Base-by-base conservation (phyloP, 2,888 invertebrate species). In the Diarsia brunnea region DNA sequence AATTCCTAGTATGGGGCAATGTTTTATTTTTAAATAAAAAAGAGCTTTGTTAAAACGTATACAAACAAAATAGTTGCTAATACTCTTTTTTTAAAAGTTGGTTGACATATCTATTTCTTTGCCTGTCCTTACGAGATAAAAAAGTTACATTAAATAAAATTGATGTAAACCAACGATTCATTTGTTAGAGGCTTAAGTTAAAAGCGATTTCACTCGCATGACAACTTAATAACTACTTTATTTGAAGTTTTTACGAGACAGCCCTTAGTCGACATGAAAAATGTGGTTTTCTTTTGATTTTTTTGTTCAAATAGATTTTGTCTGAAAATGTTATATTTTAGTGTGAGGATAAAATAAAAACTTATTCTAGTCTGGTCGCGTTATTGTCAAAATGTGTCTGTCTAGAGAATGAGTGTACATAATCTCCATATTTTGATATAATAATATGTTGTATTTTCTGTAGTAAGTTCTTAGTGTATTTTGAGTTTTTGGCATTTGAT, bases 271-370 rank as follows among this genome's bases (percentile, higher is more conserved):
- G n/a, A 58, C 68, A 61, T 68, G 75, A 82, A 71, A 74, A 71
- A 79, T 79, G 70, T 58, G 73, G 60, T 75, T 75, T 73, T 72
- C 58, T 73, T 76, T 70, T 49, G 64, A 82, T 82, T 82, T 66
- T 66, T 82, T 69, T 38, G 31, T 71, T 74, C 24, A 58, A 24
- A 78, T 74, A 51, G 79, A 79, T 78, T 69, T 66, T 82, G n/a
- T n/a, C n/a, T n/a, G n/a, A n/a, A n/a, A n/a, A n/a, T 69, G 55
- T 82, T 69, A 63, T 78, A 77, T 73, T 82, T 73, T 49, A n/a
- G n/a, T 58, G 31, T 38, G 43, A 64, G 12, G 19, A 73, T 64
- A 53, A 73, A 78, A 63, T 82, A 67, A 78, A 78, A 67, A 58
- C 61, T 16, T 53, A 69, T 73, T 69, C 38, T 67, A 31, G 61